Percentiles rank a stretch among this genome's conserved stretches.
Evolutionary conservation across 2,888 invertebrate species (phyloP).

Genomic region (Drosophila mulleri): DNA sequence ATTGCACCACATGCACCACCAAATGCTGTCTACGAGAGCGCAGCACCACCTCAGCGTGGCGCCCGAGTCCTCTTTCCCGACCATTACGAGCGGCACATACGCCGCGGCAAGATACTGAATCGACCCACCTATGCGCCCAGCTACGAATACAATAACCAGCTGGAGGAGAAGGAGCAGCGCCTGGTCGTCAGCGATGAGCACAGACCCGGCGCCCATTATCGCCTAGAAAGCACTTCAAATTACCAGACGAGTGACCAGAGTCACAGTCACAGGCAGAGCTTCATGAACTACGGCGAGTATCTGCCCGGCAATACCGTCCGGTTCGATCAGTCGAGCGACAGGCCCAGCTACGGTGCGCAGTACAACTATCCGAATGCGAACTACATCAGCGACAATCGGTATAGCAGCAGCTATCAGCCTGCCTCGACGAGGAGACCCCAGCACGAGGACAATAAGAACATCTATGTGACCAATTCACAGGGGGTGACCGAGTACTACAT

Average conservation of each 20-base stretch:
- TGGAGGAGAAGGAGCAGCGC: conserved; percentile 55
- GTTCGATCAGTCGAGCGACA: conserved; percentile 30
- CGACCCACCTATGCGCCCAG: conserved; percentile 72
- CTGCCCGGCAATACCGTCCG: conserved; percentile 48
- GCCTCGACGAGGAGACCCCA: conserved; percentile 45
- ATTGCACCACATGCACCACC: conserved; percentile 30
- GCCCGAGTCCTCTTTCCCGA: conserved; percentile 86
- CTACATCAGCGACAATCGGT: conserved; percentile 70
- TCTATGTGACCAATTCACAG: conserved; percentile 83
- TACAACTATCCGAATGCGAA: conserved; percentile 74
- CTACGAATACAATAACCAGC: conserved; percentile 54
- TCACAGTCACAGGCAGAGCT: conserved; percentile 27
- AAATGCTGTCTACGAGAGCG: conserved; percentile 57
- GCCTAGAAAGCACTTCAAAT: conserved; percentile 46
- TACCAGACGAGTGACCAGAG: conserved; percentile 25
- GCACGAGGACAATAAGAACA: conserved; percentile 78
- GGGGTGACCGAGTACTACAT: conserved; percentile 83
- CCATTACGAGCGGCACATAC: conserved; percentile 81
- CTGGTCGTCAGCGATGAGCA: conserved; percentile 69
- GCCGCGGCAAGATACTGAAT: conserved; percentile 82
- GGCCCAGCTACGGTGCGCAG: conserved; percentile 24
- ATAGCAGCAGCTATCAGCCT: conserved; percentile 58
- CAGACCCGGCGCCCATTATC: conserved; percentile 56
- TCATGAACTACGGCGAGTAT: conserved; percentile 65
- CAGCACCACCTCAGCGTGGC: conserved; percentile 73